Evolutionary conservation across 2,113 vertebrate genomes (phyloP).

Genomic region (Chamaetylas fuelleborni): DNA sequence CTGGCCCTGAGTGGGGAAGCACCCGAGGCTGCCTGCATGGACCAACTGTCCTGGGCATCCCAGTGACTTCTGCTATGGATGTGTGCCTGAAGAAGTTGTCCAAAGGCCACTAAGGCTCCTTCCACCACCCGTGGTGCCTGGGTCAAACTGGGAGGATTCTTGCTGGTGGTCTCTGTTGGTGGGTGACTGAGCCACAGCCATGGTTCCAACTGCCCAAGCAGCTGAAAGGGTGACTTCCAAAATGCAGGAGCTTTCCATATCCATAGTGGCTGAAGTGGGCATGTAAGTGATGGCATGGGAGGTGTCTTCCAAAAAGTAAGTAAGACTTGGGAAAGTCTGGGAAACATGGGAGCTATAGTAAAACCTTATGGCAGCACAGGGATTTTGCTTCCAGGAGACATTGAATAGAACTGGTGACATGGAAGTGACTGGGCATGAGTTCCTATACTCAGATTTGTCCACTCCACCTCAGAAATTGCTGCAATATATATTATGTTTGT

Average conservation of each 20-base stretch:
- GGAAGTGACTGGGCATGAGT: not conserved
- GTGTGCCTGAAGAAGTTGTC: not conserved
- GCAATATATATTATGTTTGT: not conserved
- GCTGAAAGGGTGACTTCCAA: not conserved
- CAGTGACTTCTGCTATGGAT: not conserved
- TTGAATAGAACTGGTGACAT: not conserved
- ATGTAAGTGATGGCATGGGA: rapidly evolving
- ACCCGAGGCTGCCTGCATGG: not conserved
- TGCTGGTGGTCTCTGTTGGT: not conserved
- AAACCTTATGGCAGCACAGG: not conserved
- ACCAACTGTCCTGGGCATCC: not conserved
- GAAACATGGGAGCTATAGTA: not conserved
- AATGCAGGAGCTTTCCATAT: not conserved
- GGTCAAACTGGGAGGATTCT: not conserved
- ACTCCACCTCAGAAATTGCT: not conserved
- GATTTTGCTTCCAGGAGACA: not conserved
- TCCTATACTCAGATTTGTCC: not conserved
- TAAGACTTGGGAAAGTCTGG: not conserved
- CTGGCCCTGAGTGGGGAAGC: rapidly evolving
- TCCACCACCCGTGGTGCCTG: rapidly evolving
- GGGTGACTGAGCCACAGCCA: rapidly evolving
- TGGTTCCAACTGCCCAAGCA: not conserved
- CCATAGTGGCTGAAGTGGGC: not conserved
- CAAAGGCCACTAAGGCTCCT: not conserved
- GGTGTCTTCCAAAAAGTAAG: not conserved